Evolutionary conservation across 2,797 vertebrate genomes (phyloP).

Genomic region (Chloroceryle inda): DNA sequence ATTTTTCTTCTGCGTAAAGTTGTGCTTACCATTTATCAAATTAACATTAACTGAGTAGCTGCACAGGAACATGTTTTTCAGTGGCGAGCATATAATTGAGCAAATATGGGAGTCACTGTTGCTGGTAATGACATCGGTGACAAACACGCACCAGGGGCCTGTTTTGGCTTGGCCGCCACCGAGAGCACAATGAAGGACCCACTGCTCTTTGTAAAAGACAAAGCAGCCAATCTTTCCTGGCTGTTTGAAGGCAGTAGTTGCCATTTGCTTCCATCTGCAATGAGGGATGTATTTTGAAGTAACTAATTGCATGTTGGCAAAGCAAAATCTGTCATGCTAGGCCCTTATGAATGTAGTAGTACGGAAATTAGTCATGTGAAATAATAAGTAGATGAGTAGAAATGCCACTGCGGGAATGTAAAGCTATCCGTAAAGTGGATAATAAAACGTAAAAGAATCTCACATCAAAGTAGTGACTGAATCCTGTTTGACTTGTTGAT

Average conservation of each 20-base stretch:
- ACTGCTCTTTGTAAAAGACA: not conserved
- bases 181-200: not conserved
- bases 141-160: accelerated
- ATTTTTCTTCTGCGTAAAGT: not conserved
- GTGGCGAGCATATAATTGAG: not conserved
- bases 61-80: not conserved
- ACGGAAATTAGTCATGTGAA: slow-evolving; percentile 57
- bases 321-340: not conserved
- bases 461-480: slow-evolving; percentile 50
- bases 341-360: not conserved
- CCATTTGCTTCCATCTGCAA: not conserved
- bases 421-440: slow-evolving; percentile 23
- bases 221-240: not conserved
- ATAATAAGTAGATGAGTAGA: slow-evolving; percentile 55
- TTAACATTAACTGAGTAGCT: not conserved
- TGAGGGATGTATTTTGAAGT: not conserved
- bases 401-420: slow-evolving; percentile 24
- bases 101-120: not conserved
- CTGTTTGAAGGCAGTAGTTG: not conserved
- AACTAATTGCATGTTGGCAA: not conserved
- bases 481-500: slow-evolving; percentile 61
- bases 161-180: not conserved
- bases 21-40: not conserved
- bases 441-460: slow-evolving; percentile 55
- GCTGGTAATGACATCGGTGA: not conserved